A percentile compares a stretch with the other conserved stretches of the same genome.
Conservation (phyloP, 1,140 invertebrate species). For the Cydia pomonella region DNA sequence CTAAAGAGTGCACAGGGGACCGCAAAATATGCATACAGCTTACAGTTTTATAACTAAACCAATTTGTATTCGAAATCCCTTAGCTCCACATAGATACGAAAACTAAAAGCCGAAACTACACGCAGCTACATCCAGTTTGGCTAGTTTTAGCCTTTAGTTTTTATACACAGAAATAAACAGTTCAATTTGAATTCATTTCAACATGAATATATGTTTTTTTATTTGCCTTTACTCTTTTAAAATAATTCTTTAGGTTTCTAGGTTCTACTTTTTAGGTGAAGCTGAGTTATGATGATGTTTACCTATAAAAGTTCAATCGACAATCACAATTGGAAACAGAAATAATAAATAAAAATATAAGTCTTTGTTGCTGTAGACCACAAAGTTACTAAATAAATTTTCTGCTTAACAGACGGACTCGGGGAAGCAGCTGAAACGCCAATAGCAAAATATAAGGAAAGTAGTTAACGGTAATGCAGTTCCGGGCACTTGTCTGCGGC, state of each 20-base stretch:
- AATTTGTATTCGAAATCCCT: slow-evolving; percentile 69
- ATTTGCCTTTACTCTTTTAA: not conserved
- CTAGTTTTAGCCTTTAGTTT: slow-evolving; percentile 2
- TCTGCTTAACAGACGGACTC: not conserved
- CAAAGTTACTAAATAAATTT: not conserved
- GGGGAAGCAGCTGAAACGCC: slow-evolving; percentile 48
- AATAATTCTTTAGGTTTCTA: not conserved
- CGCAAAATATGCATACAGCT: slow-evolving; percentile 52
- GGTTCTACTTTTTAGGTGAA: not conserved
- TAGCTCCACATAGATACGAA: slow-evolving; percentile 46
- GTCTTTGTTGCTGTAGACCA: not conserved
- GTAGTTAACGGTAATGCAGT: slow-evolving; percentile 66
- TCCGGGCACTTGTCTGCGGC: slow-evolving; percentile 57
- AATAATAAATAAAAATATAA: no score
- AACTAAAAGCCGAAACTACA: slow-evolving; percentile 32
- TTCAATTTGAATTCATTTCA: not conserved
- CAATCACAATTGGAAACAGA: no score
- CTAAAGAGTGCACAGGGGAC: slow-evolving; percentile 48
- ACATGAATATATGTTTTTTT: no score
- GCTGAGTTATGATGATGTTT: no score
- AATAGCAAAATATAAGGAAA: slow-evolving; percentile 67
- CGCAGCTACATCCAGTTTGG: slow-evolving; percentile 2
- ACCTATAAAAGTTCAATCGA: no score
- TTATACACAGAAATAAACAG: not conserved
- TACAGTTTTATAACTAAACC: slow-evolving; percentile 72